Conservation (phyloP, 2,888 invertebrate species). For the Ichneumoninae sp. region DNA sequence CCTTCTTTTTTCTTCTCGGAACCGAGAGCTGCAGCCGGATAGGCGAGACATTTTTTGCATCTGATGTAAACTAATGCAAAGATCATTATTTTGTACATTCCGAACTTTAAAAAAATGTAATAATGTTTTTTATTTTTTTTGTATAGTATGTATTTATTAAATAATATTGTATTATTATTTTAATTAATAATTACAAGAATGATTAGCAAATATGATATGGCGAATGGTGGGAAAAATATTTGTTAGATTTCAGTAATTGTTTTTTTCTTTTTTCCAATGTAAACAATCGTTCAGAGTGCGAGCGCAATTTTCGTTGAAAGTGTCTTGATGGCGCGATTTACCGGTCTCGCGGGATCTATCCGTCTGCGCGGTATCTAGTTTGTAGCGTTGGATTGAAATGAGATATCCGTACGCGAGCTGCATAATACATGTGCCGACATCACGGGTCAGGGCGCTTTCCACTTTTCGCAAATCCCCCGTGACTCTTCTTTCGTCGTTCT, state of each 20-base stretch:
- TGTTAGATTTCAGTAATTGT: too few species aligned
- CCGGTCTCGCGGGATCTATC: background rate
- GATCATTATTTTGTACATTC: background rate
- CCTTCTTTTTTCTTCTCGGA: background rate
- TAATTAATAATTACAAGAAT: too few species aligned
- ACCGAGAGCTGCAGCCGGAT: background rate
- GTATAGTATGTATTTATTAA: too few species aligned
- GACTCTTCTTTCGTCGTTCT: conserved; percentile 5
- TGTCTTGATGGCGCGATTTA: background rate
- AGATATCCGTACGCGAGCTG: conserved; percentile 12
- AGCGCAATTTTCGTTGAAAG: background rate
- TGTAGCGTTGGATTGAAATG: conserved; percentile 1
- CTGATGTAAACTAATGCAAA: background rate
- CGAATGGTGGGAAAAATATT: too few species aligned
- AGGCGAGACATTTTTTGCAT: background rate
- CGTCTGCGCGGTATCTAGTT: background rate
- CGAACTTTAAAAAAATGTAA: too few species aligned
- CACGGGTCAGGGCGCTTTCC: background rate
- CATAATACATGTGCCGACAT: conserved; percentile 12
- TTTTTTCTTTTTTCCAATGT: too few species aligned
- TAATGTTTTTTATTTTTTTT: too few species aligned
- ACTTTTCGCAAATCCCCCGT: conserved; percentile 15
- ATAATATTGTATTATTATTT: too few species aligned
- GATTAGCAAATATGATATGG: too few species aligned
- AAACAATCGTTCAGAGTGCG: background rate